phyloP scores from a whole-genome alignment of 2,888 invertebrate genomes.

The Vesta saturnalis region DNA sequence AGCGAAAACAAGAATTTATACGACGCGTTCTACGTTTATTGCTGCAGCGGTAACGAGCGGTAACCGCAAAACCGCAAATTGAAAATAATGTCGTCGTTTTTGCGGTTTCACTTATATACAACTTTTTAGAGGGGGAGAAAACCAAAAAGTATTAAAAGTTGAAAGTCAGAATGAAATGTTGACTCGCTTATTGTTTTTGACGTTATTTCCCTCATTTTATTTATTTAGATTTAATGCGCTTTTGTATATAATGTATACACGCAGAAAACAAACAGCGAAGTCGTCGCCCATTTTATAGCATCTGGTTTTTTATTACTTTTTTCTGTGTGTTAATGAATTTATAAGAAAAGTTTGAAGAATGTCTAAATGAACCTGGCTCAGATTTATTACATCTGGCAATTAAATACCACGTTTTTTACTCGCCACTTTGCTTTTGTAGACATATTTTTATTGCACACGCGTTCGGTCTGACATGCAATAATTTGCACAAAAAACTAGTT shows the following conservation, averaged over 20 bases:
- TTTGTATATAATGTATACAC: too few relatives aligned
- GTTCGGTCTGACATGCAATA: background rate
- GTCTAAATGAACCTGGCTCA: background rate
- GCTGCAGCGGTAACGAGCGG: background rate
- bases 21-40: background rate
- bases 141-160: background rate
- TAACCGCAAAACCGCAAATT: constrained; percentile 1
- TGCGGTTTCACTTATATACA: constrained; percentile 1
- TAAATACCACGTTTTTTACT: background rate
- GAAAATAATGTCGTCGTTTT: constrained; percentile 1
- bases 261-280: background rate
- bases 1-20: background rate
- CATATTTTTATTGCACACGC: constrained; percentile 1
- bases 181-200: constrained; percentile 1
- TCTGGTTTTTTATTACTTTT: background rate
- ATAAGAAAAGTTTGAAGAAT: background rate
- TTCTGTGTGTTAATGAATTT: constrained; percentile 1
- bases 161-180: constrained; percentile 1
- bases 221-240: constrained; percentile 1
- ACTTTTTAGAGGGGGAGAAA: background rate
- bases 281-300: background rate
- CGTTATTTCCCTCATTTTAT: background rate
- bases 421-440: background rate
- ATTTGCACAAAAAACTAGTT: background rate
- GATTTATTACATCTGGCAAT: background rate